Evolutionary conservation across 2,113 vertebrate genomes (phyloP), one percentile per base, ranked within the genome.

Genomic region (Sakesphorus luctuosus): DNA sequence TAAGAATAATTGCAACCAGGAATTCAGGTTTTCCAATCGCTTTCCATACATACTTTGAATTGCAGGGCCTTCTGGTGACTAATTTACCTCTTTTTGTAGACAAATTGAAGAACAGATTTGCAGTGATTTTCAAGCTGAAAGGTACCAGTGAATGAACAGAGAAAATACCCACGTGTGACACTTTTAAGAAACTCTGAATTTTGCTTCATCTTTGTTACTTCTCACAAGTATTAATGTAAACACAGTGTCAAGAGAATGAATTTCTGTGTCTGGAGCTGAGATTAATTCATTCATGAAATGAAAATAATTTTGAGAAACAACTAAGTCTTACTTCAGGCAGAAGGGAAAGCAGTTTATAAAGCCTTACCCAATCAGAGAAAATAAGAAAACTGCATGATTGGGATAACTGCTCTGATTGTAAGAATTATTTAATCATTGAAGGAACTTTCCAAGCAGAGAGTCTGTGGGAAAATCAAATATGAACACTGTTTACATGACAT

Each of bases 311-410:
- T 87, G 21, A 71, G 67, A 91, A 91, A 83, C 13, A 90, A 92
- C 93, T 82, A 93, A 77, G 14, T 28, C 25, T 93, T 69, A 93
- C 47, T 91, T 85, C 43, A 87, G 33, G 38, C 36, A 74, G 91
- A 95, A 94, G 62, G 61, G 28, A 92, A 95, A 79, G n/a, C 33
- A 79, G 46, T 84, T 91, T 82, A 65, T 91, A 91, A 94, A 95
- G 47, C 25, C 35, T 65, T 65, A 65, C 15, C 18, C 40, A 79
- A 33, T 50, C 66, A 85, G 46, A 72, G 29, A 66, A 93, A 93
- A 73, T 65, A 93, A 87, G 71, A 76, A 83, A 85, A 83, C 3
- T 28, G 7, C 24, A 73, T 67, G 59, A 94, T 73, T 83, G 66
- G 94, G 78, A 56, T 52, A 58, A 52, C 47, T 20, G 18, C 13